These are phyloP conservation scores for Saturnia pavonia DNA, from an alignment of 2,888 invertebrate genomes.

Conservation along the genomic window DNA sequence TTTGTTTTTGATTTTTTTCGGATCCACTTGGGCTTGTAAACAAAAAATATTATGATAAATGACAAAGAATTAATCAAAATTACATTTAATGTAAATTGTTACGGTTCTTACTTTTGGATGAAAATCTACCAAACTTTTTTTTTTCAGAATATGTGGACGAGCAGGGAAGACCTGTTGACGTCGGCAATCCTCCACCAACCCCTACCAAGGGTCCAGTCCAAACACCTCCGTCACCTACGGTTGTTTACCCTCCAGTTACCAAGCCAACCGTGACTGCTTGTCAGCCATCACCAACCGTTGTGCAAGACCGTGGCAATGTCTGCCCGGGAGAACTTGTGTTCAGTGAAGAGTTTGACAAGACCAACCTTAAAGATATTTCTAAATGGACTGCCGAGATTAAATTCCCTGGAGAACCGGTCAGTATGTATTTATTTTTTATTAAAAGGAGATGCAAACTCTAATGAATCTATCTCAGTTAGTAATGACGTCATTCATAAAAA, in stretches of 20 bases:
- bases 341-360: slow-evolving; percentile 78
- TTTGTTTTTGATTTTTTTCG: no score
- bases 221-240: slow-evolving; percentile 20
- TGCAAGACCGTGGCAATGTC: slow-evolving; percentile 47
- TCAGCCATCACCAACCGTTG: slow-evolving; percentile 46
- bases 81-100: neutral
- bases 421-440: slow-evolving; percentile 28
- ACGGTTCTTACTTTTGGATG: neutral
- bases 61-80: neutral
- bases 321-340: slow-evolving; percentile 83
- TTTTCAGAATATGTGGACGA: slow-evolving; percentile 64
- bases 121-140: neutral
- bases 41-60: neutral
- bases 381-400: slow-evolving; percentile 80
- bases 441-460: neutral
- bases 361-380: slow-evolving; percentile 47
- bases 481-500: no score
- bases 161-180: slow-evolving; percentile 50
- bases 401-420: slow-evolving; percentile 83
- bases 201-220: slow-evolving; percentile 18
- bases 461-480: no score
- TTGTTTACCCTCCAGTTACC: slow-evolving; percentile 21
- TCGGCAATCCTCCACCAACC: slow-evolving; percentile 28
- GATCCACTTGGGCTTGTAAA: neutral
- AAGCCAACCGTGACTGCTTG: slow-evolving; percentile 38